Evolutionary conservation across 2,113 vertebrate genomes (phyloP).

Genomic region (Hemiscyllium ocellatum): DNA sequence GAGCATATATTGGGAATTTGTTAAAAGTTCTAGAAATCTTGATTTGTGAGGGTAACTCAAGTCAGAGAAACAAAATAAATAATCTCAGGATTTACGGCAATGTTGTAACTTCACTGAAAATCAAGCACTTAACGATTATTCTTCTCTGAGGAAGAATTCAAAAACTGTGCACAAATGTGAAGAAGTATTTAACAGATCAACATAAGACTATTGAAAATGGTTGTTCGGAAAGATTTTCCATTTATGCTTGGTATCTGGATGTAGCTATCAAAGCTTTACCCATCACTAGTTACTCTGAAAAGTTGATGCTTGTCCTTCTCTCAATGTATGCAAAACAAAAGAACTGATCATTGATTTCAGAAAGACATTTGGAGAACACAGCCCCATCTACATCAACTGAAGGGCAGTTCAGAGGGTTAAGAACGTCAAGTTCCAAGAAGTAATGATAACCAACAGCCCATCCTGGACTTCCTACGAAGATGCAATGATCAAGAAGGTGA

Average conservation of each 20-base stretch:
- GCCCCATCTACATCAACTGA: too few species aligned
- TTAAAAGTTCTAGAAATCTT: too few species aligned
- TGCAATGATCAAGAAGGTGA: too few species aligned
- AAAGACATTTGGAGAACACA: too few species aligned
- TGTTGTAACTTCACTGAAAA: neutral
- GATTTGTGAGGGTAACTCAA: neutral
- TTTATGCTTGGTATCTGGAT: neutral
- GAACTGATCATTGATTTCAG: too few species aligned
- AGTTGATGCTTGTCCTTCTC: neutral
- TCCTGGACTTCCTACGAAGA: too few species aligned
- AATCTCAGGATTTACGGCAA: neutral
- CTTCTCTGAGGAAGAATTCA: neutral
- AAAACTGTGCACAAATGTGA: neutral
- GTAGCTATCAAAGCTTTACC: too few species aligned
- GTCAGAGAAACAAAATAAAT: neutral
- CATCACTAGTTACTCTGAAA: neutral
- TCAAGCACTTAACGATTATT: neutral
- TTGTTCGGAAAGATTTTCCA: neutral
- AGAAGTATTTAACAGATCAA: neutral
- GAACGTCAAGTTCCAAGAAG: too few species aligned
- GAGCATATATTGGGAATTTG: too few species aligned
- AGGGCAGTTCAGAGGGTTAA: too few species aligned
- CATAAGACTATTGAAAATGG: neutral
- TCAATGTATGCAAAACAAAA: too few species aligned
- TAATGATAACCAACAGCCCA: too few species aligned